Evolutionary conservation across 1,140 invertebrate species (phyloP).

Genomic region (Chironomus tepperi): DNA sequence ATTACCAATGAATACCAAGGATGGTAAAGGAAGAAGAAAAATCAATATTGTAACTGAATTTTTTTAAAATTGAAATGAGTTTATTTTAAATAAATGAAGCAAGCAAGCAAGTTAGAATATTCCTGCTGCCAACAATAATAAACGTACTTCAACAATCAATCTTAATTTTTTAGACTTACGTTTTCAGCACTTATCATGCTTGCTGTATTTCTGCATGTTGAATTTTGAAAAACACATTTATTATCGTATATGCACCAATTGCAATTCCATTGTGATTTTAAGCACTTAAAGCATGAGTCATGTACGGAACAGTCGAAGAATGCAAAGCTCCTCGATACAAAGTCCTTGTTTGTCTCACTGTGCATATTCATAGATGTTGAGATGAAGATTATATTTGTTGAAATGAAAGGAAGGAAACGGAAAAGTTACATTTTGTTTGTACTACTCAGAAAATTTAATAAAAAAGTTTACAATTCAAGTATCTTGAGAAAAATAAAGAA

Average conservation of each 20-base stretch:
- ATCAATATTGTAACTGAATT: slow-evolving; percentile 26
- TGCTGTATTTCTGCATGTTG: slow-evolving; percentile 63
- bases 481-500: not conserved
- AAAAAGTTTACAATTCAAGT: not conserved
- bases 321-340: slow-evolving; percentile 86
- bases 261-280: slow-evolving; percentile 81
- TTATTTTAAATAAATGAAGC: slow-evolving; percentile 25
- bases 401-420: not conserved
- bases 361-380: slow-evolving; percentile 5
- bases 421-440: not conserved
- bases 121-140: not conserved
- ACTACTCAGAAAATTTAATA: not conserved
- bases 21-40: slow-evolving; percentile 26
- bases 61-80: not conserved
- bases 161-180: slow-evolving; percentile 41
- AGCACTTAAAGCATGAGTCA: slow-evolving; percentile 74
- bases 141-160: not conserved
- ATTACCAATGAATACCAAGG: not conserved
- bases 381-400: not conserved
- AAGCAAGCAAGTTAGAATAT: no score
- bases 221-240: slow-evolving; percentile 80
- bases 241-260: slow-evolving; percentile 97
- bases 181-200: slow-evolving; percentile 74
- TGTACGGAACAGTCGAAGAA: slow-evolving; percentile 91
- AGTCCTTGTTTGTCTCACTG: slow-evolving; percentile 85